Conservation (phyloP, 2,113 vertebrate species). For the Nothobranchius kuhntae region DNA sequence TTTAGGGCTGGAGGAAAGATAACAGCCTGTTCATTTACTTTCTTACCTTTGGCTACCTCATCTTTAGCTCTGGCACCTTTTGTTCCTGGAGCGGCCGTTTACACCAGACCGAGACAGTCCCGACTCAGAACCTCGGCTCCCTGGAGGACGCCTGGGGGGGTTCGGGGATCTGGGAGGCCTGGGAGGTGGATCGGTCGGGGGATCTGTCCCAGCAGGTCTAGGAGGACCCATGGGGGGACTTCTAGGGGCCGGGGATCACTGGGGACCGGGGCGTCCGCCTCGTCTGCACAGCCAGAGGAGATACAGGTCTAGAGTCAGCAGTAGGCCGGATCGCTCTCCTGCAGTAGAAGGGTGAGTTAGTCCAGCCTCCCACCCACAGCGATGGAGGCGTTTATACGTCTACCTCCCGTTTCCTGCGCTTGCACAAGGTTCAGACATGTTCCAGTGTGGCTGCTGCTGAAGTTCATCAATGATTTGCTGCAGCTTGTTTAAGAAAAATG, state of each 20-base stretch:
- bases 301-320: conserved; percentile 87
- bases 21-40: background rate
- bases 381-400: conserved; percentile 5
- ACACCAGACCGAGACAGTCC: conserved; percentile 83
- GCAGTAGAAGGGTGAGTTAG: conserved; percentile 91
- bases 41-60: background rate
- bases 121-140: conserved; percentile 77
- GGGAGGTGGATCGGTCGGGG: conserved; percentile 73
- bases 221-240: conserved; percentile 73
- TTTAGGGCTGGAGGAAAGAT: background rate
- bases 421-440: background rate
- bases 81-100: conserved; percentile 82
- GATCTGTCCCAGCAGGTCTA: conserved; percentile 77
- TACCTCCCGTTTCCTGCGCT: background rate
- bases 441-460: background rate
- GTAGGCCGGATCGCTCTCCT: conserved; percentile 89
- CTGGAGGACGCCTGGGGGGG: conserved; percentile 62
- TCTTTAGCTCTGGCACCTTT: conserved; percentile 88
- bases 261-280: conserved; percentile 87
- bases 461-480: background rate
- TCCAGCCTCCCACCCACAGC: conserved; percentile 2
- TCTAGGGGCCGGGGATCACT: conserved; percentile 81
- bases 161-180: conserved; percentile 71
- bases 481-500: background rate
- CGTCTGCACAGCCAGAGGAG: conserved; percentile 85